Evolutionary conservation across 2,797 vertebrate genomes (phyloP).

Genomic region (Coranthus polyacanthus): DNA sequence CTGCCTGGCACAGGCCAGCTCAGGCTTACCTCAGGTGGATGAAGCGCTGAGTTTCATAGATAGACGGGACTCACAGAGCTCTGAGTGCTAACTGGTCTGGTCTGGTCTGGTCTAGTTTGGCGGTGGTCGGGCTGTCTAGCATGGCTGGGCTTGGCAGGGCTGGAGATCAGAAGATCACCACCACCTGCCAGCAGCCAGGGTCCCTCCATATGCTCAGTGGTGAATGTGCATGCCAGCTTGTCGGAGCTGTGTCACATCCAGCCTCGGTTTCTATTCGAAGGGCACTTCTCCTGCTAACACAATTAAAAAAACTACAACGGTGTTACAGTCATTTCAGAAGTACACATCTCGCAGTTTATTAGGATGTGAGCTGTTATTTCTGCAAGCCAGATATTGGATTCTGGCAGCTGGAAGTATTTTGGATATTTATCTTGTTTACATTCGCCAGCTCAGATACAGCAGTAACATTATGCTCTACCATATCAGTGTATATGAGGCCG

Average conservation of each 20-base stretch:
- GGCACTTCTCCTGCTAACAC: slow-evolving; percentile 54
- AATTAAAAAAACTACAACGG: slow-evolving; percentile 40
- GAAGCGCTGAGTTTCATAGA: slow-evolving; percentile 32
- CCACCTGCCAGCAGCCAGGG: slow-evolving; percentile 81
- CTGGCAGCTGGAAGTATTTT: slow-evolving; percentile 58
- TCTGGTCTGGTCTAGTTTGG: slow-evolving; percentile 72
- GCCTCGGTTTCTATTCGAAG: slow-evolving; percentile 59
- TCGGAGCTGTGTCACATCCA: slow-evolving; percentile 69
- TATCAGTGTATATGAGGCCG: slow-evolving; percentile 68
- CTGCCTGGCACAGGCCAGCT: slow-evolving; percentile 64
- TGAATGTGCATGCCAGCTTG: slow-evolving; percentile 67
- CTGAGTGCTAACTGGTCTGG: slow-evolving; percentile 65
- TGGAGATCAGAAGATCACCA: slow-evolving; percentile 75
- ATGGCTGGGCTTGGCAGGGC: slow-evolving; percentile 77
- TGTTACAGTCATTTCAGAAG: slow-evolving; percentile 45
- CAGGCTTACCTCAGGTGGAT: slow-evolving; percentile 61
- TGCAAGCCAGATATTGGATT: slow-evolving; percentile 50
- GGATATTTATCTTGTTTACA: slow-evolving; percentile 66
- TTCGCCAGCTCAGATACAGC: slow-evolving; percentile 56
- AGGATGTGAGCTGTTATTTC: slow-evolving; percentile 35
- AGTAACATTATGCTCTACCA: slow-evolving; percentile 51
- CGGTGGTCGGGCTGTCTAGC: slow-evolving; percentile 77
- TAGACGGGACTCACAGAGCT: slow-evolving; percentile 38
- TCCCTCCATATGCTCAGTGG: slow-evolving; percentile 81
- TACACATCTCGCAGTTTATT: slow-evolving; percentile 36